Base-by-base conservation (phyloP, 2,888 invertebrate genomes). In the Pteria penguin region DNA sequence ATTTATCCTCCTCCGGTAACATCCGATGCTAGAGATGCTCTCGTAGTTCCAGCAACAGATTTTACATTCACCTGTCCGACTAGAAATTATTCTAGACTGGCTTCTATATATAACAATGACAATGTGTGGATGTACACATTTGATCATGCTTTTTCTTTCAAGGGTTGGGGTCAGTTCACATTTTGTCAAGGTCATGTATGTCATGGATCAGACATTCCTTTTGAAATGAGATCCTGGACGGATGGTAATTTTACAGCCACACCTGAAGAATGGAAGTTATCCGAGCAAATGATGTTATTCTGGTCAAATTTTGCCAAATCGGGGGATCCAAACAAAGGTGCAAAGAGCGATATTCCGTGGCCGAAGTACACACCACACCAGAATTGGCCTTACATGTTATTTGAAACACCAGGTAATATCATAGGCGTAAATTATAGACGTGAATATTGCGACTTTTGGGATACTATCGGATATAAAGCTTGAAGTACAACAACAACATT, bases 241-340 rank as follows among this genome's bases (percentile, higher is more conserved):
- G 68, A 79, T 4, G 82, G 84, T 4, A 77, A 77, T 55, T 86
- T 85, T 63, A 83, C 83, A 8, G 82, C 83, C 55, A 84, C 83
- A 0, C 72, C 76, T 0, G 85, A 80, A 2, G 88, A 88, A 70
- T 60, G 82, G 24, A 33, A 57, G 0, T 67, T 89, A 4, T 86
- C 86, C 4, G 67, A 80, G 26, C 54, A 70, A 5, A 65, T 89
- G 63, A 87, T 87, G 33, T 54, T 72, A 1, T 88, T 86, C 70
- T 90, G 88, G 87, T 81, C 88, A n/a, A 90, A 90, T 74, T 90
- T 90, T 66, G 90, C 89, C 4, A 88, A 87, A 66, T 82, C 85
- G 14, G 87, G 88, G 33, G 79, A 87, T 65, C 88, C 88, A 0
- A 84, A 83, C 58, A 65, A 66, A 32, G 84, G 86, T 11, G 45